A percentile compares a stretch with the other conserved stretches of the same genome.
Conservation (phyloP, 1,140 invertebrate genomes). For the Cyphomyrmex costatus region DNA sequence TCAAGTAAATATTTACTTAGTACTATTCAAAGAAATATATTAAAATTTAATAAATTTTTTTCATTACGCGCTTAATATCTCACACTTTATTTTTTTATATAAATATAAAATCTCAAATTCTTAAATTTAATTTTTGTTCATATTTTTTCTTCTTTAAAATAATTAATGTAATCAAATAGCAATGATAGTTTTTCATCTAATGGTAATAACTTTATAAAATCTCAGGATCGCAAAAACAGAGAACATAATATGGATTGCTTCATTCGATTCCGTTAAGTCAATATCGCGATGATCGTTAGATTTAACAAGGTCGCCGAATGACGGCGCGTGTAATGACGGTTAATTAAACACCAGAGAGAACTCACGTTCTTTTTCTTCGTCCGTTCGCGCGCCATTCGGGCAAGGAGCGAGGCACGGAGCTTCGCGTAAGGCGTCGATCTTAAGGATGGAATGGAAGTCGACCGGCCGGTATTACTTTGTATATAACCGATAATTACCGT, state of each 20-base stretch:
- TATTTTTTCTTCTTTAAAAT: not conserved
- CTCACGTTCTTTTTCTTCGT: not conserved
- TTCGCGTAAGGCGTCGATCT: slow-evolving; percentile 21
- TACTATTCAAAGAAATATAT: too few species aligned
- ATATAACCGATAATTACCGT: slow-evolving; percentile 53
- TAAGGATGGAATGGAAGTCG: slow-evolving; percentile 22
- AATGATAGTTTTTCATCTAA: not conserved
- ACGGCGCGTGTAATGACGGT: slow-evolving; percentile 27
- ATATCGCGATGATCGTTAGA: slow-evolving; percentile 36
- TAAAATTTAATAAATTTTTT: too few species aligned
- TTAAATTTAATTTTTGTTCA: not conserved
- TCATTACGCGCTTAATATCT: not conserved
- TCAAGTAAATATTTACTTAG: too few species aligned
- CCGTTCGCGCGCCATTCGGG: not conserved
- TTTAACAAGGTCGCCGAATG: slow-evolving; percentile 35
- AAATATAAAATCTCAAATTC: not conserved
- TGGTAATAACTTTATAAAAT: not conserved
- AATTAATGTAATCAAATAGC: not conserved
- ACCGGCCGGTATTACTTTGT: slow-evolving; percentile 37
- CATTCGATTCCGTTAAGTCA: slow-evolving; percentile 13
- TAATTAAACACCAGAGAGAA: slow-evolving; percentile 37
- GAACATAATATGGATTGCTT: slow-evolving; percentile 3
- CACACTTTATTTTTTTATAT: not conserved
- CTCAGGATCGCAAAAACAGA: not conserved
- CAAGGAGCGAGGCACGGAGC: not conserved